Evolutionary conservation across 1,140 invertebrate genomes (phyloP).

Genomic region (Melanaphis sacchari): DNA sequence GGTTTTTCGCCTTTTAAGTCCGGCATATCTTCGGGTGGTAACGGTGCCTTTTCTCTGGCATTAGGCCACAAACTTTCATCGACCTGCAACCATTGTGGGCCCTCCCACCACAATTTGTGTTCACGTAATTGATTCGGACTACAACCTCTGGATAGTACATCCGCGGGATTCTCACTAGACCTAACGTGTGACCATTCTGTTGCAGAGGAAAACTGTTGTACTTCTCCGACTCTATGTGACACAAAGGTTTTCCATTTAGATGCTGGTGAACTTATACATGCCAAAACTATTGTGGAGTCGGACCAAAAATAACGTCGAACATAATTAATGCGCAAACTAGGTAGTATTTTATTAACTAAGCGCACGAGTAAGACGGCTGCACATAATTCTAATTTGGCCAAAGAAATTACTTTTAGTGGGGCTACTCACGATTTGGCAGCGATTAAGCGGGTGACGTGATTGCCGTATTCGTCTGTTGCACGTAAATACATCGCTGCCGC

Average conservation of each 20-base stretch:
- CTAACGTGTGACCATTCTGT: slow-evolving; percentile 64
- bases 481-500: slow-evolving; percentile 51
- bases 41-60: neutral
- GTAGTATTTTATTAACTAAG: neutral
- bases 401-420: neutral
- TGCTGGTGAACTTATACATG: slow-evolving; percentile 61
- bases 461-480: neutral
- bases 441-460: neutral
- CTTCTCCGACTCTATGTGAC: slow-evolving; percentile 63
- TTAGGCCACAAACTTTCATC: neutral
- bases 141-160: slow-evolving; percentile 64
- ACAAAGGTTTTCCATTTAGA: slow-evolving; percentile 63
- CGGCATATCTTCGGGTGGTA: too few species aligned
- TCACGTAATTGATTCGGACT: slow-evolving; percentile 57
- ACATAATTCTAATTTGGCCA: slow-evolving; percentile 22
- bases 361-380: neutral
- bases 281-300: slow-evolving; percentile 58
- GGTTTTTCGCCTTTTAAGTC: neutral
- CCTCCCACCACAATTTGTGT: slow-evolving; percentile 60
- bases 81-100: neutral
- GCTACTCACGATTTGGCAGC: neutral
- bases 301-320: slow-evolving; percentile 55
- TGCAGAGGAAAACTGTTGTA: slow-evolving; percentile 60
- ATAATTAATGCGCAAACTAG: neutral
- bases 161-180: slow-evolving; percentile 64